Evolutionary conservation across 2,888 invertebrate genomes (phyloP), one percentile per base, ranked within the genome.

Genomic region (Bugula neritina): DNA sequence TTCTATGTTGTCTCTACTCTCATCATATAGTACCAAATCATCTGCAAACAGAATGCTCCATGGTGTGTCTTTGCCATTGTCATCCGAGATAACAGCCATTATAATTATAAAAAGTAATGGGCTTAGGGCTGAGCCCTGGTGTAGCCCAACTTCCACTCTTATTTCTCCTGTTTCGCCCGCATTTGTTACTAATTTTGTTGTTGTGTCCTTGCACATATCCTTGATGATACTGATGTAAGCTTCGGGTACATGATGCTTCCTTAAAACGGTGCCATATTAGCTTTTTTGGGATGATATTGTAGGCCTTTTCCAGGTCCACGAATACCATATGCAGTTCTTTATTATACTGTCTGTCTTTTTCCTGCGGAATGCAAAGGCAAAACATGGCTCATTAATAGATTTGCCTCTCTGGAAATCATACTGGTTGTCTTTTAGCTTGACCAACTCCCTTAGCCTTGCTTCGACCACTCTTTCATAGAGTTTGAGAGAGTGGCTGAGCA

Each of bases 1-100:
- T 43, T 43, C 43, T 17, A 43, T 5, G n/a, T 55, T 23, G 25
- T 55, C 55, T 55, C 55, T 5, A 5, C n/a, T 55, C n/a, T 10
- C n/a, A 55, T 55, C 55, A 55, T 5, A 23, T 55, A 55, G 5
- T n/a, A 55, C 55, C 55, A 55, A 23, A n/a, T 55, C 55, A 55
- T 55, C 55, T 23, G 55, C 55, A 55, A 55, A 55, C 55, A 55
- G 55, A 10, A 55, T 17, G n/a, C 55, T 55, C 55, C 55, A 55
- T 5, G 5, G 55, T 55, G 55, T 13, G 55, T 23, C 3, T 55
- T 55, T 23, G 5, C 55, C 55, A 13, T 13, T 55, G 3, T 55
- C 5, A 55, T n/a, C 55, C n/a, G 55, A 55, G 3, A 55, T 55
- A 5, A 55, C 55, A 55, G 5, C n/a, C 55, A 55, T 55, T 55